phyloP scores from a whole-genome alignment of 2,797 vertebrate genomes.

The Spinus olivaceus region DNA sequence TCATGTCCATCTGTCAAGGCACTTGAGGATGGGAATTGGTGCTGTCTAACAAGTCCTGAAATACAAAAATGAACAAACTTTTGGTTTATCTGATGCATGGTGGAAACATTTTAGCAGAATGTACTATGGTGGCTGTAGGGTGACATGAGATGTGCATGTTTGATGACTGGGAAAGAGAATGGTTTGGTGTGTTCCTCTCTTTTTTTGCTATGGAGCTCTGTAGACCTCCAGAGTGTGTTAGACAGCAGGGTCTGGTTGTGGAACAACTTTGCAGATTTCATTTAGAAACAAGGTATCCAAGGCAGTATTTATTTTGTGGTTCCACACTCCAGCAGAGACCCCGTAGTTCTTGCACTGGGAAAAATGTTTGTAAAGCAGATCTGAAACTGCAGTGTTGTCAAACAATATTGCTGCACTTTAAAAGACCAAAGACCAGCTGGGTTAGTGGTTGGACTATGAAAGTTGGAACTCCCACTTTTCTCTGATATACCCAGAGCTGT shows the following conservation, averaged over 20 bases:
- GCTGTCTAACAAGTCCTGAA: neutral
- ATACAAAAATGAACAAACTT: neutral
- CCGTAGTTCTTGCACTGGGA: accelerated
- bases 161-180: neutral
- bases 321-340: neutral
- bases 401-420: neutral
- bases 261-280: neutral
- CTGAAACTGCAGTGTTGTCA: neutral
- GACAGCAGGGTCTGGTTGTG: too few relatives aligned
- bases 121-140: neutral
- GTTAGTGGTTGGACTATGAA: neutral
- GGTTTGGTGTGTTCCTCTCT: neutral
- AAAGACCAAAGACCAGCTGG: neutral
- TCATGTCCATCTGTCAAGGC: neutral
- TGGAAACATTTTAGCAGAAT: neutral
- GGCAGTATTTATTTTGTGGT: neutral
- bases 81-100: neutral
- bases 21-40: neutral
- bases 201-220: neutral
- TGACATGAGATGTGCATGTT: accelerated
- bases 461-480: neutral
- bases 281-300: neutral
- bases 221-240: neutral
- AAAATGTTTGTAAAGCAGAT: neutral
- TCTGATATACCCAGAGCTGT: neutral